Conservation (phyloP, 1,140 invertebrate species). For the Carcinoscorpius rotundicauda region DNA sequence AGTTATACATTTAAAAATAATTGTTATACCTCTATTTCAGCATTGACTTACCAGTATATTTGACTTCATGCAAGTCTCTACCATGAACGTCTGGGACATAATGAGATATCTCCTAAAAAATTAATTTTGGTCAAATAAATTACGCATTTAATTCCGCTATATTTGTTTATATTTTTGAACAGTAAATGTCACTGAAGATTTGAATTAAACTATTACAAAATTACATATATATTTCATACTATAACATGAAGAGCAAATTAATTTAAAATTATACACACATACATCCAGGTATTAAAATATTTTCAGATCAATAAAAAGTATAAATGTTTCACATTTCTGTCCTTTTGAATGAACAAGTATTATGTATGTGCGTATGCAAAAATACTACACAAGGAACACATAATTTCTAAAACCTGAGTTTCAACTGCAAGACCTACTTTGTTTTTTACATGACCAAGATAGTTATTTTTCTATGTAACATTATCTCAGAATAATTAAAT, state of each 20-base stretch:
- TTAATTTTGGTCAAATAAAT: background rate
- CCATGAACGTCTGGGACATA: slow-evolving; percentile 40
- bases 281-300: background rate
- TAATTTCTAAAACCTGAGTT: too few relatives aligned
- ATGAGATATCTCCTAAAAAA: slow-evolving; percentile 33
- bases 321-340: background rate
- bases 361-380: background rate
- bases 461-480: too few relatives aligned
- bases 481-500: too few relatives aligned
- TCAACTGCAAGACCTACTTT: too few relatives aligned
- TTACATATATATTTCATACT: background rate
- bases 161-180: background rate
- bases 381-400: too few relatives aligned
- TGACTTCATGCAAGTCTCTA: slow-evolving; percentile 36
- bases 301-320: background rate
- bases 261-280: background rate
- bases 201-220: background rate
- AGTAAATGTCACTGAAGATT: background rate
- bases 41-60: slow-evolving; percentile 34
- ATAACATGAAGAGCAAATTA: slow-evolving; percentile 6
- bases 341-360: background rate
- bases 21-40: too few relatives aligned
- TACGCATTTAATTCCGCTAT: background rate
- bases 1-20: background rate
- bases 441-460: too few relatives aligned